Conservation (phyloP, 1,140 invertebrate genomes). For the Chionoecetes opilio region DNA sequence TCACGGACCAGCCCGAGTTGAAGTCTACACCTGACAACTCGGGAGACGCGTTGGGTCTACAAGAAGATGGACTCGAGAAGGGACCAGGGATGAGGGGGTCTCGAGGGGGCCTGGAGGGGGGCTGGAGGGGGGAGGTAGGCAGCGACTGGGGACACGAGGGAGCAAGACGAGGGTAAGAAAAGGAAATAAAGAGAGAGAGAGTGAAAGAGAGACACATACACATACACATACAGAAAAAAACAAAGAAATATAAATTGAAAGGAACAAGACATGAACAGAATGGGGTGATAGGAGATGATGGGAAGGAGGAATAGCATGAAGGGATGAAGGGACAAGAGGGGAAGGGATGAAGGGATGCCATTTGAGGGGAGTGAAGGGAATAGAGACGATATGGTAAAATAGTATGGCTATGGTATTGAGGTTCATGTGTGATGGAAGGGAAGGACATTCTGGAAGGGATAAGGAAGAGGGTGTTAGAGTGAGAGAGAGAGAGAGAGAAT, state of each 20-base stretch:
- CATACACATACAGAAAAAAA: background rate
- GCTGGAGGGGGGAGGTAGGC: slow-evolving; percentile 17
- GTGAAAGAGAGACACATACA: background rate
- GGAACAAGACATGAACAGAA: background rate
- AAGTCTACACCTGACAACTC: slow-evolving; percentile 77
- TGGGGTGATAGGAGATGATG: background rate
- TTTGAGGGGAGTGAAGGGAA: background rate
- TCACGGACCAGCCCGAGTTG: slow-evolving; percentile 73
- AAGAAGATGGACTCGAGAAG: slow-evolving; percentile 70
- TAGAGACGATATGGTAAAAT: background rate
- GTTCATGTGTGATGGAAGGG: background rate
- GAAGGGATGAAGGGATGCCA: background rate
- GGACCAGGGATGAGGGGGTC: background rate
- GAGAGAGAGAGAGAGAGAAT: slow-evolving; percentile 39
- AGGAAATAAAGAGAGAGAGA: background rate
- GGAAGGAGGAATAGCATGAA: background rate
- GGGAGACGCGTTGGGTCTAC: slow-evolving; percentile 63
- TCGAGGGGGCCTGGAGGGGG: background rate
- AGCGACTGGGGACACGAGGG: slow-evolving; percentile 53
- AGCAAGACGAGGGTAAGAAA: background rate
- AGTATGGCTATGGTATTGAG: background rate
- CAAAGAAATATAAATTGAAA: no score
- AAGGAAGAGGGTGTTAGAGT: background rate
- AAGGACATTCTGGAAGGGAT: slow-evolving; percentile 11
- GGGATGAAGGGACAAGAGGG: background rate